Base-by-base conservation (phyloP, 2,797 vertebrate genomes). In the Syngnathus acus region DNA sequence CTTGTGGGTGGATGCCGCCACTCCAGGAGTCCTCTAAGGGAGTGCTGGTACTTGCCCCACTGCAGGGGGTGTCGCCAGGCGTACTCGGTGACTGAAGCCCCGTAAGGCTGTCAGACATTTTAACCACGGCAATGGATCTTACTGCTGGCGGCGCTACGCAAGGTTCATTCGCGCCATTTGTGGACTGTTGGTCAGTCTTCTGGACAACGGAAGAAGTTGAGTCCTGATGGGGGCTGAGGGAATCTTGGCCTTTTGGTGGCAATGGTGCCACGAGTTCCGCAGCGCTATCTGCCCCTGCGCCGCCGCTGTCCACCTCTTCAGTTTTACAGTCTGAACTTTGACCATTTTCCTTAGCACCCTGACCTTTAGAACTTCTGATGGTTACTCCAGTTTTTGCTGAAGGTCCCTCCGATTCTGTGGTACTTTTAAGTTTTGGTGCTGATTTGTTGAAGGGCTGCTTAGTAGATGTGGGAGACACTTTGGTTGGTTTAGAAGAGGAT, bases 21-120 rank as follows among this genome's bases (percentile, higher is more conserved):
- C 78, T 91, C 95, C 96, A 98, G 2, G 88, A 92, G 64, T 94
- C 92, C 70, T 89, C 84, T 13, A 93, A 81, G 0, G 92, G 91
- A 47, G 84, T 89, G 67, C 91, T 91, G 8, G 83, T 83, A 82
- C 91, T 92, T 72, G 89, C 93, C 39, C 87, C 74, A 80, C 87
- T 93, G 84, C 93, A 93, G 50, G 91, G 85, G 3, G 81, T 92
- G 80, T 91, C 91, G 32, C 77, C 67, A 39, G 86, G 83, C 2
- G 67, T 1, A 8, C 62, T 69, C 2, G 68, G 71, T 14, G 69
- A 50, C 51, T 59, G 68, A 53, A 74, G 82, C 11, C 16, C 65
- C 67, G 69, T 69, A 45, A 43, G 70, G 23, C 59, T 62, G 19
- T 78, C 72, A 21, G 68, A 61, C 17, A 70, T 71, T 65, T 72